A percentile compares a stretch with the other conserved stretches of the same genome.
Evolutionary conservation across 1,140 invertebrate genomes (phyloP).

Genomic region (Asobara japonica): DNA sequence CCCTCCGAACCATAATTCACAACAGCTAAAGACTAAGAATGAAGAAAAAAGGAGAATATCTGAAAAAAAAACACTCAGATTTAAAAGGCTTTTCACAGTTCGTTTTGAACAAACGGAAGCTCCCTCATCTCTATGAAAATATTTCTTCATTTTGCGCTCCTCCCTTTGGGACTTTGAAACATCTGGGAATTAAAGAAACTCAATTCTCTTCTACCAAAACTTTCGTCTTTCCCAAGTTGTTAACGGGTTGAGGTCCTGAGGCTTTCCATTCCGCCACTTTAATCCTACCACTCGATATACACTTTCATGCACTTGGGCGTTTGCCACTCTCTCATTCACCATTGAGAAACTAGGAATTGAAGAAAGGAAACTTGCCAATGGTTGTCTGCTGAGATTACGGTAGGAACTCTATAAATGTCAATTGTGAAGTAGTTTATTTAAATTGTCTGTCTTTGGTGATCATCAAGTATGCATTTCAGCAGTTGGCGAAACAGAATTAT

Average conservation of each 20-base stretch:
- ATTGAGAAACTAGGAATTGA: background rate
- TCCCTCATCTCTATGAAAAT: background rate
- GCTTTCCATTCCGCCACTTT: slow-evolving; percentile 28
- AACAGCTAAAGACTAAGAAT: background rate
- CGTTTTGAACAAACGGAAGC: background rate
- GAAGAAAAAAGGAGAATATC: background rate
- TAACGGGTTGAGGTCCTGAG: background rate
- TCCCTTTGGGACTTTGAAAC: slow-evolving; percentile 3
- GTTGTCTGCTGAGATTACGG: background rate
- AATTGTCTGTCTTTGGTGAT: slow-evolving; percentile 9
- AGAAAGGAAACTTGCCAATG: slow-evolving; percentile 24
- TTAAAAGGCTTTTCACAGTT: background rate
- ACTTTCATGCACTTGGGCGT: slow-evolving; percentile 11
- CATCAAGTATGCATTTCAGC: background rate
- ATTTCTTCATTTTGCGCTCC: slow-evolving; percentile 4
- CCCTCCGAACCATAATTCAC: background rate
- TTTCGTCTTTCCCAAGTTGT: slow-evolving; percentile 20
- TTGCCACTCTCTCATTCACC: slow-evolving; percentile 19
- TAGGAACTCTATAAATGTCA: slow-evolving; percentile 9
- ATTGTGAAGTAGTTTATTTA: background rate
- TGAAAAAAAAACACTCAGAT: background rate
- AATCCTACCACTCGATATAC: slow-evolving; percentile 28
- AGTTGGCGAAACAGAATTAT: background rate
- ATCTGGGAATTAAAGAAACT: slow-evolving; percentile 18
- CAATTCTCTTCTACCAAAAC: slow-evolving; percentile 13